Evolutionary conservation across 2,797 vertebrate species (phyloP).

Genomic region (Esox lucius): DNA sequence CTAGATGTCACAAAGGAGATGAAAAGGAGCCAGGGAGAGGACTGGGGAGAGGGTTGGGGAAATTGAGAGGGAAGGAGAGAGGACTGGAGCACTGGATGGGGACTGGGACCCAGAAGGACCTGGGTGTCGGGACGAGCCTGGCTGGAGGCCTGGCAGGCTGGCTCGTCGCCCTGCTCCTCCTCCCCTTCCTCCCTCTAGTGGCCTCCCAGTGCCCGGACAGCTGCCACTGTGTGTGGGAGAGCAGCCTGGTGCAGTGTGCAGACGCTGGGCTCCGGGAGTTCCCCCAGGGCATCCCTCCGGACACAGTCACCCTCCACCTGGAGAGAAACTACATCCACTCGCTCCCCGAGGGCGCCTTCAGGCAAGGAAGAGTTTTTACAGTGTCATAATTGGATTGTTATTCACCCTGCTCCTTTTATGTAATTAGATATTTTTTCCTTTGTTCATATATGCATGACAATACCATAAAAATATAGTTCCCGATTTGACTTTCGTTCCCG

Average conservation of each 20-base stretch:
- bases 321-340: constrained; percentile 77
- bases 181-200: constrained; percentile 18
- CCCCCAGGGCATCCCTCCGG: constrained; percentile 71
- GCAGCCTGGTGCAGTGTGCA: constrained; percentile 71
- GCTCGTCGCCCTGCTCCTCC: constrained; percentile 32
- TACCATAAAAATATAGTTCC: not conserved
- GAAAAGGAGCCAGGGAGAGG: constrained; percentile 19
- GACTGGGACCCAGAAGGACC: not conserved
- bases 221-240: constrained; percentile 72
- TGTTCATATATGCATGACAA: not conserved
- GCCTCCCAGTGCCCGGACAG: constrained; percentile 54
- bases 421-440: not conserved
- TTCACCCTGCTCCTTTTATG: not conserved
- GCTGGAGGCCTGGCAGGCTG: not conserved
- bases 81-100: constrained; percentile 11
- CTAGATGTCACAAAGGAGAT: constrained; percentile 58
- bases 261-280: constrained; percentile 71
- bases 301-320: constrained; percentile 74
- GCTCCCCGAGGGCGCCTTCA: constrained; percentile 72
- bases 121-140: not conserved
- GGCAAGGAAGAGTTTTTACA: not conserved
- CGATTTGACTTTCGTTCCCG: not conserved
- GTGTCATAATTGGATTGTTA: not conserved
- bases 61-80: constrained; percentile 8
- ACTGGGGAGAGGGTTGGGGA: constrained; percentile 10